Evolutionary conservation across 2,888 invertebrate genomes (phyloP), one percentile per base, ranked within the genome.

Genomic region (Candidula unifasciata): DNA sequence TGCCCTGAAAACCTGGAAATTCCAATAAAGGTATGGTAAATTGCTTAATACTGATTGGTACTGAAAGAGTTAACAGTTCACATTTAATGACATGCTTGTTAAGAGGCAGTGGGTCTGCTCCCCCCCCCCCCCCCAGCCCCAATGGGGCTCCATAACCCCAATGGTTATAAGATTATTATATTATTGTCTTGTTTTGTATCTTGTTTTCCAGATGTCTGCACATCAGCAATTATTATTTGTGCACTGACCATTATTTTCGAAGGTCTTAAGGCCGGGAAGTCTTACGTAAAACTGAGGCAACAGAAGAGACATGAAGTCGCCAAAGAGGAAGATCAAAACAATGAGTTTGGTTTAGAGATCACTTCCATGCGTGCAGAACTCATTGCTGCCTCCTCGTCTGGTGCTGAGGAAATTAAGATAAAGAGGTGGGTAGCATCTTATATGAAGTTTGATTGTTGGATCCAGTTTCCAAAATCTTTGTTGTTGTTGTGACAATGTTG

Each of bases 221-320:
- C 64, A 8, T 86, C 86, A 5, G 89, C 89, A 74, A 21, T 88
- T 37, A 77, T 89, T 10, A 83, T 88, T 13, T 87, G 88, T 33
- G 27, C 86, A 1, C 64, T 86, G 30, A 88, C 90, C 16, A 78
- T 89, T 18, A 24, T 90, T 3, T 87, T 90, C 71, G 92, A 92
- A 78, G 89, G 86, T 16, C 78, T 88, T 21, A 90, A 89, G 52
- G 74, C 88, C 16, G 27, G 91, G 10, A 86, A 89, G 85, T 71
- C 89, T 10, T 91, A 90, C 85, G 77, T 90, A 33, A 85, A 85
- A 16, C 85, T 88, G 1, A 87, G 88, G 52, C 35, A 89, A 30
- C 85, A 83, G 60, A 89, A 90, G 88, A 88, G 89, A 78, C 90
- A 90, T 2, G 83, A 13, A 90, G n/a, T 88, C 89, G 13, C 2